These are phyloP conservation scores for Druon quercuslanigerum DNA, from an alignment of 1,140 invertebrate species.

Conservation along the genomic window DNA sequence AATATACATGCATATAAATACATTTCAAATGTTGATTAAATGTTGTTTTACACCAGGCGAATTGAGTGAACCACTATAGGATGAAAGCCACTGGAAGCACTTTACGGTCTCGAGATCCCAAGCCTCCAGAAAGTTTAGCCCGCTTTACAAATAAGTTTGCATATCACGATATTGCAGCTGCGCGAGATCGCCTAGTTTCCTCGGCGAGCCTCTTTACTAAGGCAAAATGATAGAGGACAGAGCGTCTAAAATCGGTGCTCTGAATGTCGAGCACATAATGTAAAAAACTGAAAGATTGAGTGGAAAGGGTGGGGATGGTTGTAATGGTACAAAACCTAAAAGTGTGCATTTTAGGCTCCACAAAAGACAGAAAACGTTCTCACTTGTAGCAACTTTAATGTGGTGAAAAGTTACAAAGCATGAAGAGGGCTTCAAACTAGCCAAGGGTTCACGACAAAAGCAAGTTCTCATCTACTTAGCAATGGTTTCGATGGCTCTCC, in stretches of 20 bases:
- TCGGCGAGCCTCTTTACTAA: conserved; percentile 32
- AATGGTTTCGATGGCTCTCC: conserved; percentile 27
- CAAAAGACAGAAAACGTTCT: conserved; percentile 40
- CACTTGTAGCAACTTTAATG: conserved; percentile 30
- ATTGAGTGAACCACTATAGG: background rate
- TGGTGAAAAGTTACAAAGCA: conserved; percentile 48
- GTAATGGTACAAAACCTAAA: conserved; percentile 48
- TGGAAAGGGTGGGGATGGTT: conserved; percentile 26
- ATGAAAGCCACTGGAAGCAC: background rate
- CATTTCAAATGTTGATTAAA: conserved; percentile 19
- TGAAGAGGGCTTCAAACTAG: conserved; percentile 44
- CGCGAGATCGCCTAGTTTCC: conserved; percentile 53
- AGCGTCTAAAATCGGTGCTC: conserved; percentile 32
- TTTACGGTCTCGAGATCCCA: conserved; percentile 59
- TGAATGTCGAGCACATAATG: conserved; percentile 31
- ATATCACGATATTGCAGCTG: conserved; percentile 66
- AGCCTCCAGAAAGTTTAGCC: conserved; percentile 54
- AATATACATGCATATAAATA: too few relatives aligned
- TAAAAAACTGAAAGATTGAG: conserved; percentile 13
- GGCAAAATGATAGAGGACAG: conserved; percentile 2
- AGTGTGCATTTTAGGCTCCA: conserved; percentile 49
- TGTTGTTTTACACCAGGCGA: conserved; percentile 24
- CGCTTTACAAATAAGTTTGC: conserved; percentile 63
- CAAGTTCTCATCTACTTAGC: conserved; percentile 6
- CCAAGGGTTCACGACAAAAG: conserved; percentile 32